Evolutionary conservation across 2,797 vertebrate genomes (phyloP).

Genomic region (Hypotaenidia philippensis): DNA sequence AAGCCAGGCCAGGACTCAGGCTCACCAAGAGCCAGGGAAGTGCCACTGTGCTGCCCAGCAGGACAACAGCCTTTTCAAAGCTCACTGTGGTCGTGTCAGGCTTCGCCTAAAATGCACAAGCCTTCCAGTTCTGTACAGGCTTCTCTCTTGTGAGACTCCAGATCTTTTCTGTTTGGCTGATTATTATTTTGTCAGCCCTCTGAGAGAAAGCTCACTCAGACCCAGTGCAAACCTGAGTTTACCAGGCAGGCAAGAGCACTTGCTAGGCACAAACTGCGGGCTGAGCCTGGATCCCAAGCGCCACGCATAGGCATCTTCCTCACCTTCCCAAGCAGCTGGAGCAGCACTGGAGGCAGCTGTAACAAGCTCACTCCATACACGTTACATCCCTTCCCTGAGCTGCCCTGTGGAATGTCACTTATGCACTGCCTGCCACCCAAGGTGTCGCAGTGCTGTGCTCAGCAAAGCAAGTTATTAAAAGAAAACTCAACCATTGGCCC

Average conservation of each 20-base stretch:
- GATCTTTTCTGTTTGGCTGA: background rate
- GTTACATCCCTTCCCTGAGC: accelerated
- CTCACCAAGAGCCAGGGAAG: background rate
- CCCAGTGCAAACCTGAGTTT: background rate
- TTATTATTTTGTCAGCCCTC: background rate
- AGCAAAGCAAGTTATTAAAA: conserved; percentile 8
- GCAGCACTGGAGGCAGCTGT: background rate
- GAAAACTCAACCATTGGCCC: background rate
- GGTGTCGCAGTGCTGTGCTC: background rate
- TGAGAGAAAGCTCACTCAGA: background rate
- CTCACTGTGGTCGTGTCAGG: background rate
- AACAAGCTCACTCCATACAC: accelerated
- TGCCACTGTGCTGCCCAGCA: background rate
- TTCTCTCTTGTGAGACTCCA: background rate
- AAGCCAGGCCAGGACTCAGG: background rate
- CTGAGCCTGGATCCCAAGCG: background rate
- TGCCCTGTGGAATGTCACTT: background rate
- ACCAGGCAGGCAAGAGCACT: accelerated
- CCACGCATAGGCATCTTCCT: background rate
- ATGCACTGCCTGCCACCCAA: background rate
- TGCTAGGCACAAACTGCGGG: background rate
- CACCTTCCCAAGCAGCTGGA: background rate
- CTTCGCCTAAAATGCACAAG: background rate
- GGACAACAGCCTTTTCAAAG: background rate
- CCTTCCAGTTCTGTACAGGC: background rate